These are phyloP conservation scores for Centropristis striata DNA, from an alignment of 2,113 vertebrate genomes.

Conservation along the genomic window DNA sequence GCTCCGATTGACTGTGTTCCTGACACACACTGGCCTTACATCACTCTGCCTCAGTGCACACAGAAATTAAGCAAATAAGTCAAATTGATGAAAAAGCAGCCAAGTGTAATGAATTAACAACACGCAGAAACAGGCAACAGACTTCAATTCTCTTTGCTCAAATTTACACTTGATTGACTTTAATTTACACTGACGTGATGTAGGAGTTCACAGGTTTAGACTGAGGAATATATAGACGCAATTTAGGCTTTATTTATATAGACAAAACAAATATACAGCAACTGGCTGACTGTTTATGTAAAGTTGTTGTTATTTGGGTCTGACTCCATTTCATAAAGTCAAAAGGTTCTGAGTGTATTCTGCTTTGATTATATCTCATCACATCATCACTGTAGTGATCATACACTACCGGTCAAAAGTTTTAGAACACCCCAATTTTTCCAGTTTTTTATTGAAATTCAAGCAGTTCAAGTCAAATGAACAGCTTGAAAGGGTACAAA, in stretches of 20 bases:
- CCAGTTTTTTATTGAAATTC: too few relatives aligned
- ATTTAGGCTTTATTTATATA: neutral
- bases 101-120: constrained; percentile 34
- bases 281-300: neutral
- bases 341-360: neutral
- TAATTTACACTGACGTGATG: constrained; percentile 38
- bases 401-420: too few relatives aligned
- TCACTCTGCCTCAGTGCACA: constrained; percentile 23
- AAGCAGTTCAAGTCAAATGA: too few relatives aligned
- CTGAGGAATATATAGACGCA: constrained; percentile 17
- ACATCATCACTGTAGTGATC: neutral
- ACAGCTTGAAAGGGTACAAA: too few relatives aligned
- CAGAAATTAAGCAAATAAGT: constrained; percentile 47
- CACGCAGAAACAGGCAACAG: constrained; percentile 10
- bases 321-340: neutral
- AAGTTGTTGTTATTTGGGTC: neutral
- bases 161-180: constrained; percentile 33
- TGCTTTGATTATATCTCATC: neutral
- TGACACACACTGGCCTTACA: constrained; percentile 26
- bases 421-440: too few relatives aligned
- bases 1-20: neutral
- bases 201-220: too few relatives aligned
- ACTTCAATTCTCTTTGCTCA: neutral
- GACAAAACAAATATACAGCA: neutral
- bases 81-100: constrained; percentile 46